Percentiles rank a stretch among this genome's conserved stretches.
These are phyloP conservation scores for Sterna hirundo DNA, from an alignment of 2,113 vertebrate species.

Conservation along the genomic window DNA sequence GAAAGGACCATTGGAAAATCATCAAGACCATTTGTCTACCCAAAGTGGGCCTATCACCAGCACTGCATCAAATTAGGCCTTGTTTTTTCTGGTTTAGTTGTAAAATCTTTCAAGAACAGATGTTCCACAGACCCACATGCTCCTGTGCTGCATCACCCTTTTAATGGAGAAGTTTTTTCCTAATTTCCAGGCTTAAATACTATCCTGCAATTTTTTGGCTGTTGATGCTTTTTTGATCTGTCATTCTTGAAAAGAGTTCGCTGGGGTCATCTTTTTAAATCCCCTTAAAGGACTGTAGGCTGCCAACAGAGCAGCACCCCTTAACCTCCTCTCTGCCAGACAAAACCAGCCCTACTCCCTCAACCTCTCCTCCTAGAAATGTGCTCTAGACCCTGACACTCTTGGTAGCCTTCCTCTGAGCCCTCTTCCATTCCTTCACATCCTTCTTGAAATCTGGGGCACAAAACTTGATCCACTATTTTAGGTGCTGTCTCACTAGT, in stretches of 20 bases:
- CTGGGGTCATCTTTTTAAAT: not conserved
- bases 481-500: not conserved
- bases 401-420: not conserved
- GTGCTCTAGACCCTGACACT: not conserved
- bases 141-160: not conserved
- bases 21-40: not conserved
- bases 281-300: not conserved
- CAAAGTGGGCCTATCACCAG: not conserved
- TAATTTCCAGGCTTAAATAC: not conserved
- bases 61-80: not conserved
- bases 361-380: not conserved
- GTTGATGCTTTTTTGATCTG: not conserved
- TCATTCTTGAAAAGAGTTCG: not conserved
- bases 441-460: not conserved
- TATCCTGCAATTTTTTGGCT: not conserved
- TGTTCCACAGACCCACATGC: not conserved
- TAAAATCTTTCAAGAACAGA: not conserved
- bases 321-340: not conserved
- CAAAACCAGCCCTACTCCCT: not conserved
- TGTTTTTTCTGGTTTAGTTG: not conserved
- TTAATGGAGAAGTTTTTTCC: not conserved
- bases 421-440: not conserved
- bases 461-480: not conserved
- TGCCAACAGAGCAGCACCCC: not conserved
- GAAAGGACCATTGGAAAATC: not conserved